Percentiles rank a stretch among this genome's conserved stretches.
Evolutionary conservation across 2,888 invertebrate genomes (phyloP).

Genomic region (Protula sp.): DNA sequence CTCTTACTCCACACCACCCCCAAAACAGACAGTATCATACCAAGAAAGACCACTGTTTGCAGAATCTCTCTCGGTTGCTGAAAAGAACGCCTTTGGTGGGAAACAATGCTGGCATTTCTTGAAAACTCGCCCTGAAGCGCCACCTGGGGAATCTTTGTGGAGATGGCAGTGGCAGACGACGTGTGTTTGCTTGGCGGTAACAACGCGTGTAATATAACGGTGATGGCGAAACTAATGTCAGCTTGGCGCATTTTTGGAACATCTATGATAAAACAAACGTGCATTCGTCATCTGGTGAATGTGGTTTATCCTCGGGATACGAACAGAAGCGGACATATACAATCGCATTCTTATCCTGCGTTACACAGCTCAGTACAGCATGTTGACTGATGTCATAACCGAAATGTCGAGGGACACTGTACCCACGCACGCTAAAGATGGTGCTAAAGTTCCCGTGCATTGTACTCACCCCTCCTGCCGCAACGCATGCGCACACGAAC

Average conservation of each 20-base stretch:
- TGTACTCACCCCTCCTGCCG: constrained; percentile 80
- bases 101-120: constrained; percentile 32
- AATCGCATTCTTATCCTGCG: too few species aligned
- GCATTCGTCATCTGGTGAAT: not conserved
- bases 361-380: too few species aligned
- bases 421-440: too few species aligned
- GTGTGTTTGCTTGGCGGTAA: constrained; percentile 54
- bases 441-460: too few species aligned
- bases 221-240: constrained; percentile 86
- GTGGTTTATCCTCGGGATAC: too few species aligned
- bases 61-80: constrained; percentile 32
- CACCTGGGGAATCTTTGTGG: constrained; percentile 14
- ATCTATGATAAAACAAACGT: constrained; percentile 10
- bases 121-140: not conserved
- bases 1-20: too few species aligned
- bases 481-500: constrained; percentile 90
- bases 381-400: too few species aligned
- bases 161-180: constrained; percentile 14
- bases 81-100: constrained; percentile 11
- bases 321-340: too few species aligned
- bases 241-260: constrained; percentile 75
- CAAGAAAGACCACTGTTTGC: constrained; percentile 55
- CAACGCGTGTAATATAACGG: constrained; percentile 82
- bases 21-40: too few species aligned
- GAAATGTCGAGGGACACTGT: too few species aligned